Base-by-base conservation (phyloP, 2,797 vertebrate species). In the Sebastes alutus region DNA sequence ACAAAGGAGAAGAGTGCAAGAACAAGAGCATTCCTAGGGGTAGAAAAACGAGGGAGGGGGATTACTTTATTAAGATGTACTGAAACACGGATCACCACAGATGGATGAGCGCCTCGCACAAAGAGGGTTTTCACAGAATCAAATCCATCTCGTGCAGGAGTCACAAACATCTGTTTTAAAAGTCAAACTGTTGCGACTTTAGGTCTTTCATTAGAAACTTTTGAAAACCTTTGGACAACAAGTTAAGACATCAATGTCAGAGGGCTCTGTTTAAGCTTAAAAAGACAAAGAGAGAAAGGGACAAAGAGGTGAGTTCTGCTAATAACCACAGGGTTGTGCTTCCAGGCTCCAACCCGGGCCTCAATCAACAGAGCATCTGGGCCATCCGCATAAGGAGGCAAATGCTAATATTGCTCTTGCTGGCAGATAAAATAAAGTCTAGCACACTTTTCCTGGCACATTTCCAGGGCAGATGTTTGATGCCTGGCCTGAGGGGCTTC, bases 1-100 rank as follows among this genome's bases (percentile, higher is more conserved):
- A 95, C 94, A 92, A 94, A 94, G 90, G 88, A 93, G 93, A 93
- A 90, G 85, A 91, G 90, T 66, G 85, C 92, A 93, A 96, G 96
- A 96, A 96, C 95, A 96, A 96, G 95, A 95, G 94, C 95, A 96
- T 96, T 96, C 95, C 96, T 93, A 54, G 72, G 81, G 80, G 80
- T 77, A 89, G 92, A 95, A 94, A 95, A 95, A 95, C 54, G 91
- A 95, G 93, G 91, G 91, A 91, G 90, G 89, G 92, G 92, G 93
- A 95, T 95, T 94, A 95, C 94, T 95, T 94, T 95, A 96, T 96
- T 96, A 96, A 96, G 95, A 96, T 95, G 94, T 95, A 96, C 94
- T 96, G 96, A 96, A 96, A 96, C 89, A 90, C 89, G 84, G 91
- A 93, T 94, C 94, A 87, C 89, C 87, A 83, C 85, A 96, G 96